Base-by-base conservation (phyloP, 2,113 vertebrate genomes). In the Lipotes vexillifer region DNA sequence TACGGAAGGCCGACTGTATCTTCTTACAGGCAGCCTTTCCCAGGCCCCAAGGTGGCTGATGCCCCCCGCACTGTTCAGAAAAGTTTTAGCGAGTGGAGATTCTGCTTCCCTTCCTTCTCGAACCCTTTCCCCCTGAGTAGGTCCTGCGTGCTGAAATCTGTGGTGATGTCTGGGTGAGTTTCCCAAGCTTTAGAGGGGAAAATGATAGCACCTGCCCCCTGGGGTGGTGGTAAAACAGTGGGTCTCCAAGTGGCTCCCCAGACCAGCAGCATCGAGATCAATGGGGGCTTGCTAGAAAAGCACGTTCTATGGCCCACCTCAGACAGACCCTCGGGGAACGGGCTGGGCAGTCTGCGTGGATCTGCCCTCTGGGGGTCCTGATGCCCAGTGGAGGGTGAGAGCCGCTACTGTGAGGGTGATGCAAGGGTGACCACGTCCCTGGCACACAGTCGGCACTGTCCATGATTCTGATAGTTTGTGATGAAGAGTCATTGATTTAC, bases 331-430 rank as follows among this genome's bases (percentile, higher is more conserved):
- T 13, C n/a, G 0, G 0, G 27, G 71, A 29, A 21, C 3, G 33
- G 87, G 44, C 27, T 4, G 9, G 0, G 74, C 36, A 1, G 14
- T 18, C 44, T 85, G 46, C 0, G 3, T 82, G 46, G 44, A 17
- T 33, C 12, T 2, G 2, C 15, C 38, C n/a, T 33, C 18, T 0
- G 0, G 25, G 55, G 55, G 41, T 4, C 55, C 44, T 49, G 86
- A 20, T 0, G 3, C 31, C 2, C 0, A 1, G 21, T 82, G 3
- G 46, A 44, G 57, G 4, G 4, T 4, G 15, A 52, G 41, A 11
- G 0, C n/a, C 0, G 0, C 46, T 20, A 5, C 27, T 6, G 25
- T 25, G n/a, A 46, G 11, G n/a, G 12, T 33, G 92, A 21, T 0
- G 6, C 7, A 31, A 41, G 33, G 83, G 25, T 2, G 1, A 31